Percentiles rank a stretch among this genome's conserved stretches.
phyloP scores from a whole-genome alignment of 2,113 vertebrate genomes.

The Dicerorhinus sumatrensis region DNA sequence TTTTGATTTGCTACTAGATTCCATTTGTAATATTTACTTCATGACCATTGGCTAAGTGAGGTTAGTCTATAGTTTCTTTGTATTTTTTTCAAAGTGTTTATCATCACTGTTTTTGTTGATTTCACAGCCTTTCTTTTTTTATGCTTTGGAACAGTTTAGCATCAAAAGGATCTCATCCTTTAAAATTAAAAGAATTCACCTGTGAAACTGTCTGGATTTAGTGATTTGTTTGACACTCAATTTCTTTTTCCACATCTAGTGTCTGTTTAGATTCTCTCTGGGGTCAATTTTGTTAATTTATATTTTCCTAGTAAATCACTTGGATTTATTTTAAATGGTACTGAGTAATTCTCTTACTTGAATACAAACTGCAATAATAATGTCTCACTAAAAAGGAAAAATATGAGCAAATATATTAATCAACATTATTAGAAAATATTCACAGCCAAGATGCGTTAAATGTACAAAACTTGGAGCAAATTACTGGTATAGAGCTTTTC shows the following conservation, averaged over 20 bases:
- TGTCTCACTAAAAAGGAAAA: constrained; percentile 43
- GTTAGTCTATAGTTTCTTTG: background rate
- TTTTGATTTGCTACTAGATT: background rate
- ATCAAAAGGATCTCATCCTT: constrained; percentile 48
- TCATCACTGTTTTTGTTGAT: background rate
- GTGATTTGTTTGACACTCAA: background rate
- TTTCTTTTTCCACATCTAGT: constrained; percentile 4
- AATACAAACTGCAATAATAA: background rate
- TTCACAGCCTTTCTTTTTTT: background rate
- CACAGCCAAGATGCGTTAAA: constrained; percentile 19
- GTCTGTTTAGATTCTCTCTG: background rate
- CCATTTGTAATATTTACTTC: constrained; percentile 18
- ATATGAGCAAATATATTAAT: constrained; percentile 39
- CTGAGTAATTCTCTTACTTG: constrained; percentile 33
- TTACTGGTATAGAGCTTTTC: background rate
- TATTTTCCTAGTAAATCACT: constrained; percentile 24
- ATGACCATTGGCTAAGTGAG: background rate
- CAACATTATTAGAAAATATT: constrained; percentile 20
- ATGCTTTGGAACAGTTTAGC: background rate
- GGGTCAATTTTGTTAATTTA: constrained; percentile 31
- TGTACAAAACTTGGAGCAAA: constrained; percentile 29
- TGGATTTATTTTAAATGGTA: constrained; percentile 51
- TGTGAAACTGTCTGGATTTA: background rate
- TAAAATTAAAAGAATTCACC: constrained; percentile 47
- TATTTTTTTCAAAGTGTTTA: constrained; percentile 8